Conservation (phyloP, 2,797 vertebrate species). For the Pipistrellus pygmaeus region DNA sequence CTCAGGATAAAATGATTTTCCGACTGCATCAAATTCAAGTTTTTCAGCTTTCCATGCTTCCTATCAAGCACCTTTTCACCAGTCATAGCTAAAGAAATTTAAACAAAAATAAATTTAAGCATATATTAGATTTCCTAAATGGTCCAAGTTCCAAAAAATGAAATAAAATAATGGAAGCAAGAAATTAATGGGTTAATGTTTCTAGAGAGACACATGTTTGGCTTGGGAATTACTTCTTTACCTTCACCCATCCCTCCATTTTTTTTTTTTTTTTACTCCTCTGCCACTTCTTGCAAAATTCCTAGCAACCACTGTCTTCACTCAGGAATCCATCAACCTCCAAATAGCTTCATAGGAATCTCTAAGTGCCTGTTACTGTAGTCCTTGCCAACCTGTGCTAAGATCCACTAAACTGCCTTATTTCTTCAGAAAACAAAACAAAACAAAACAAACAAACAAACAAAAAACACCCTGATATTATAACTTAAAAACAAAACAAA, state of each 20-base stretch:
- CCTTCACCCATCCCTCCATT: not conserved
- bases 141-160: not conserved
- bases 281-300: not conserved
- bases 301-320: not conserved
- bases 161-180: not conserved
- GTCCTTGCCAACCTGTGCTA: not conserved
- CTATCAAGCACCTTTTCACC: not conserved
- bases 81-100: not conserved
- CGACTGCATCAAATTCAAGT: not conserved
- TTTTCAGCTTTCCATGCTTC: not conserved
- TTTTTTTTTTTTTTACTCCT: not conserved
- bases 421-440: not conserved
- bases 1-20: not conserved
- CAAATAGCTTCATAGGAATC: not conserved
- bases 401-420: not conserved
- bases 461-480: not conserved
- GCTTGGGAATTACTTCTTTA: not conserved
- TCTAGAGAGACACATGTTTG: not conserved
- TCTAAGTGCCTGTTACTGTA: not conserved
- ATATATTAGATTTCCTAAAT: not conserved
- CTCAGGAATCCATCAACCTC: not conserved
- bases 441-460: too few species aligned
- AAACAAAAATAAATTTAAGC: not conserved
- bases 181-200: not conserved
- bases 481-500: too few species aligned